Conservation (phyloP, 2,888 invertebrate genomes). For the Drosophila neutralis region DNA sequence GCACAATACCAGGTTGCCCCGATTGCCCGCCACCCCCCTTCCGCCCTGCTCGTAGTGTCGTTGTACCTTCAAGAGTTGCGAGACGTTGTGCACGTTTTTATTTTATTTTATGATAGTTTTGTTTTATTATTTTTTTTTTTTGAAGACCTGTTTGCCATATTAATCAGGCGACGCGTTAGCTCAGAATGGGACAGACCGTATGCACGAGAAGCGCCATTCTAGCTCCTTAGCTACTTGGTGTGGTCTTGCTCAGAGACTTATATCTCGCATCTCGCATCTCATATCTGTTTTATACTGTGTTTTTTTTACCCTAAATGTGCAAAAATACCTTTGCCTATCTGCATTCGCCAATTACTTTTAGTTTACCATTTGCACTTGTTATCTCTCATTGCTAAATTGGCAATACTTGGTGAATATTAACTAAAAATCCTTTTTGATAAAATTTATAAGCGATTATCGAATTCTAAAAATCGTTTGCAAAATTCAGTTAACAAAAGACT, state of each 20-base stretch:
- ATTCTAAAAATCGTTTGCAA: not conserved
- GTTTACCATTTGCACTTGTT: not conserved
- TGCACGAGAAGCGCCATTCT: conserved; percentile 4
- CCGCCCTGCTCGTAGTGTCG: conserved; percentile 40
- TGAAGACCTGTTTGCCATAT: conserved; percentile 64
- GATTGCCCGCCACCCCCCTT: not conserved
- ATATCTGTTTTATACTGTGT: not conserved
- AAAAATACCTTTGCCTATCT: not conserved
- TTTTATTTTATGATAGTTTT: conserved; percentile 35
- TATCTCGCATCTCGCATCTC: not conserved
- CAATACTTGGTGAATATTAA: not conserved
- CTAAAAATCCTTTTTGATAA: not conserved
- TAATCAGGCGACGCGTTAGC: conserved; percentile 56
- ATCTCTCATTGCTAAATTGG: not conserved
- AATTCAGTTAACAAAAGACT: conserved; percentile 21
- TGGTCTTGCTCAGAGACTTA: not conserved
- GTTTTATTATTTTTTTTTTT: conserved; percentile 1
- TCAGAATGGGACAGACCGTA: conserved; percentile 38
- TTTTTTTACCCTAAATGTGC: not conserved
- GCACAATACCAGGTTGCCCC: conserved; percentile 6
- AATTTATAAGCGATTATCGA: not conserved
- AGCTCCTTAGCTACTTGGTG: conserved; percentile 14
- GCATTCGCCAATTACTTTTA: not conserved
- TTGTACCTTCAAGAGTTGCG: conserved; percentile 59
- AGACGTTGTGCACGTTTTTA: conserved; percentile 56